phyloP scores from a whole-genome alignment of 2,888 invertebrate species.

The Podabrus alpinus region DNA sequence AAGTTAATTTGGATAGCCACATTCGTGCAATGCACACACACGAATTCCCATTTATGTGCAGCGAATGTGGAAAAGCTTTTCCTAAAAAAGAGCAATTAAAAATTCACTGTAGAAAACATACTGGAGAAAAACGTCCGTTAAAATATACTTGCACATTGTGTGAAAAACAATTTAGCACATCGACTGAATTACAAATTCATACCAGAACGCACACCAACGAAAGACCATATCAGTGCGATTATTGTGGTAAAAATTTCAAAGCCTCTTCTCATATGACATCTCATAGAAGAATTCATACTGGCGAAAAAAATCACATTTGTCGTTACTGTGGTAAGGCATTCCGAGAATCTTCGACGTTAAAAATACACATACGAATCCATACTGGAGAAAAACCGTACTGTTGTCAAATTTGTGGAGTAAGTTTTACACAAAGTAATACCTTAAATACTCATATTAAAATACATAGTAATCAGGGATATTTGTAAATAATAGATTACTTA shows the following conservation, averaged over 20 bases:
- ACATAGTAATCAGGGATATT: conserved; percentile 25
- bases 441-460: conserved; percentile 42
- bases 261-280: conserved; percentile 48
- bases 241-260: conserved; percentile 42
- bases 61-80: conserved; percentile 40
- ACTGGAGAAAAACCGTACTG: conserved; percentile 43
- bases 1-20: conserved; percentile 40
- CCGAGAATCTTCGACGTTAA: conserved; percentile 40
- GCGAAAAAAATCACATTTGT: conserved; percentile 39
- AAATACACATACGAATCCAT: conserved; percentile 42
- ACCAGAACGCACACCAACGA: conserved; percentile 42
- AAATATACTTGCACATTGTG: conserved; percentile 38
- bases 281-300: conserved; percentile 42
- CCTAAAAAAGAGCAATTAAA: conserved; percentile 41
- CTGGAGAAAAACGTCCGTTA: conserved; percentile 41
- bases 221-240: conserved; percentile 42
- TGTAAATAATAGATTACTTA: neutral
- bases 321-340: conserved; percentile 41
- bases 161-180: conserved; percentile 37
- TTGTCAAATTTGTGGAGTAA: conserved; percentile 42
- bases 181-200: conserved; percentile 38
- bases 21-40: conserved; percentile 42
- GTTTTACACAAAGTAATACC: conserved; percentile 43
- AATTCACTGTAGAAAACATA: conserved; percentile 42
- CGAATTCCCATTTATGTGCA: conserved; percentile 45